Percentiles rank a stretch among this genome's conserved stretches.
Evolutionary conservation across 2,797 vertebrate species (phyloP).

Genomic region (Acridotheres tristis): DNA sequence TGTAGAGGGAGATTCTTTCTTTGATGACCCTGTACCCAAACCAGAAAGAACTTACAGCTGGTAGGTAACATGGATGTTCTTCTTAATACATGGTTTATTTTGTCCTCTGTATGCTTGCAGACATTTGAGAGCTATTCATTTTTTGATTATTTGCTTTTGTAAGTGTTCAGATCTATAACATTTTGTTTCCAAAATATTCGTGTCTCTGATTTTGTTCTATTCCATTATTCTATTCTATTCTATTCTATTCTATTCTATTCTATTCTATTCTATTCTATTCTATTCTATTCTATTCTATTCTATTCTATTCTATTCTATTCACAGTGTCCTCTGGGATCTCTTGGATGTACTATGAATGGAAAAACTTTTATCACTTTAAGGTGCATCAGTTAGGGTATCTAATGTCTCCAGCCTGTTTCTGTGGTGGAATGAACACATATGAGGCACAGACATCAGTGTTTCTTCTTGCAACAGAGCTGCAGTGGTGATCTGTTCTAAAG

Average conservation of each 20-base stretch:
- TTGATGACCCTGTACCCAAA: constrained; percentile 92
- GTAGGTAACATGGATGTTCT: constrained; percentile 71
- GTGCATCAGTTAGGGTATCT: background rate
- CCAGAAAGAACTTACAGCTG: constrained; percentile 87
- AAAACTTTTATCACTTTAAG: background rate
- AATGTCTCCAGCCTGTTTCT: background rate
- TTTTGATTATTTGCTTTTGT: background rate
- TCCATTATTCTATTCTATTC: background rate
- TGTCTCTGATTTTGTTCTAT: background rate
- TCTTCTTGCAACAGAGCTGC: background rate
- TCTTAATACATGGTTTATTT: background rate
- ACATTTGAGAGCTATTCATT: background rate
- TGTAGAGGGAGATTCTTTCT: constrained; percentile 90
- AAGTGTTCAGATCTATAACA: background rate
- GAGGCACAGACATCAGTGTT: background rate
- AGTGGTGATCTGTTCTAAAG: background rate
- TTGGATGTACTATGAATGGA: background rate
- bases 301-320: background rate
- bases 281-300: background rate
- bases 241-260: background rate
- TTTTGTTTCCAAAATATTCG: background rate
- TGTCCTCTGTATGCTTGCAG: background rate
- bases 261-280: background rate
- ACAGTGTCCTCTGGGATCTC: background rate
- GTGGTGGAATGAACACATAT: background rate